Conservation (phyloP, 1,140 invertebrate species). For the Parapsyche elsis region DNA sequence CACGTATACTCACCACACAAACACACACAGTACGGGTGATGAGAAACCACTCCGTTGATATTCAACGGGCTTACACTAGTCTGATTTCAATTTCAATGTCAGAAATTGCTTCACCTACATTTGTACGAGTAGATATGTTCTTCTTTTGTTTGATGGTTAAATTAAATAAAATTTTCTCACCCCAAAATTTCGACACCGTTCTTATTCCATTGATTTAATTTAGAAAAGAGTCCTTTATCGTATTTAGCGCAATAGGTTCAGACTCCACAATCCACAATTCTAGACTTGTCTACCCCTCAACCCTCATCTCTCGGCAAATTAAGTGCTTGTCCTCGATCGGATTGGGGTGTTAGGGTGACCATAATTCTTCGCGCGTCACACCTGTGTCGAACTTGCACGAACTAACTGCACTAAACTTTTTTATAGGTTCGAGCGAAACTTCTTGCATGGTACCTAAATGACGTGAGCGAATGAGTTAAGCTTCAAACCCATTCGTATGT, state of each 20-base stretch:
- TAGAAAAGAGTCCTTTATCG: not conserved
- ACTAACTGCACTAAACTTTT: slow-evolving; percentile 10
- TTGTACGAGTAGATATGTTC: no score
- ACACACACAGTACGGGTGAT: no score
- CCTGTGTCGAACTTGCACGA: not conserved
- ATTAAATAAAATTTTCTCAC: no score
- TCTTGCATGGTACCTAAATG: not conserved
- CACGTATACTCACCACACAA: no score
- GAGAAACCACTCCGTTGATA: no score
- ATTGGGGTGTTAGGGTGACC: slow-evolving; percentile 25
- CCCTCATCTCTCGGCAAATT: not conserved
- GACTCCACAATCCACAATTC: not conserved
- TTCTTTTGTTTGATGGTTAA: not conserved
- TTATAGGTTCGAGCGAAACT: not conserved
- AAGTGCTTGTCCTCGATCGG: not conserved
- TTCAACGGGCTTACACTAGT: no score
- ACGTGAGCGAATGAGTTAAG: no score
- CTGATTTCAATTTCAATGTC: no score
- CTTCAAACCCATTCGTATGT: no score
- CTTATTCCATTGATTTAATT: not conserved
- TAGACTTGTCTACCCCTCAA: not conserved
- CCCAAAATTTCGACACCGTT: no score
- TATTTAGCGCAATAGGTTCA: not conserved
- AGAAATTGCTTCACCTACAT: no score
- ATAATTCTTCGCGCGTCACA: slow-evolving; percentile 4